Evolutionary conservation across 2,797 vertebrate genomes (phyloP).

Genomic region (Rhynchonycteris naso): DNA sequence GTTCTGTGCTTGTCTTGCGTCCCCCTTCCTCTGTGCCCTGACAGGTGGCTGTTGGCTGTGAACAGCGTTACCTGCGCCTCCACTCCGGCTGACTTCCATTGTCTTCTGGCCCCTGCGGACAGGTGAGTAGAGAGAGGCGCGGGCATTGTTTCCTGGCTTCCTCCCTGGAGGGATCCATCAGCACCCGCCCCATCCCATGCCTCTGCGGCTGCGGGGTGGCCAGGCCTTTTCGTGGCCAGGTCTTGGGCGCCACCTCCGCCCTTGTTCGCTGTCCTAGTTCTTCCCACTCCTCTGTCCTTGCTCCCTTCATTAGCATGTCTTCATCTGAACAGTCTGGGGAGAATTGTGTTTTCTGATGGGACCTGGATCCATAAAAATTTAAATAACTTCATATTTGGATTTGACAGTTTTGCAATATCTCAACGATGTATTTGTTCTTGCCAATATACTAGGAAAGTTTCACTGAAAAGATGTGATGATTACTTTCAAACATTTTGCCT

Average conservation of each 20-base stretch:
- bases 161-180: background rate
- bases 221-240: accelerated
- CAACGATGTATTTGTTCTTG: background rate
- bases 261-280: background rate
- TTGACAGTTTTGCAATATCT: background rate
- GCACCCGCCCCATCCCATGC: background rate
- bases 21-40: background rate
- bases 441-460: background rate
- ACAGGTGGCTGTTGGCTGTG: background rate
- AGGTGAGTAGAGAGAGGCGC: background rate
- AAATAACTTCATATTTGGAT: slow-evolving; percentile 5
- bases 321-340: background rate
- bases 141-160: background rate
- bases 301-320: background rate
- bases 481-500: background rate
- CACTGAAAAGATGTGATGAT: background rate
- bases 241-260: background rate
- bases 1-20: background rate
- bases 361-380: background rate
- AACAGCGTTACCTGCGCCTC: background rate
- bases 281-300: background rate
- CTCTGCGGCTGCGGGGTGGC: background rate
- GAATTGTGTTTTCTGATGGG: slow-evolving; percentile 8
- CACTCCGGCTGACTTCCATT: background rate
- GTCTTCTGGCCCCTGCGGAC: background rate